Conservation (phyloP, 2,888 invertebrate genomes). For the Geophilus truncorum region DNA sequence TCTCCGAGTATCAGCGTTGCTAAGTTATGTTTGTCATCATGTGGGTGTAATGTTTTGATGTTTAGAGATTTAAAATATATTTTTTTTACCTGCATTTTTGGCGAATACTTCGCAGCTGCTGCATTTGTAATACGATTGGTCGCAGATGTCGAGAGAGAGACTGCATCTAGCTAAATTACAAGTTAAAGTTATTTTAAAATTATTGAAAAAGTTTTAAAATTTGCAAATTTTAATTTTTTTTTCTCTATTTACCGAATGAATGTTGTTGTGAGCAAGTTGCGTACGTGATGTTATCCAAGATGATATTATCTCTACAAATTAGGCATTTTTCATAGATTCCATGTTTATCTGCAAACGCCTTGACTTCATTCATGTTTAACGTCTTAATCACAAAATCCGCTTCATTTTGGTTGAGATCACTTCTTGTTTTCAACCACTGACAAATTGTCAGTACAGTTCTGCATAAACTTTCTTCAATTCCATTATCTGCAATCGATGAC, state of each 20-base stretch:
- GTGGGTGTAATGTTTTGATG: too few relatives aligned
- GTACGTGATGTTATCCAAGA: background rate
- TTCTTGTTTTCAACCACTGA: background rate
- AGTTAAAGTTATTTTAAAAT: background rate
- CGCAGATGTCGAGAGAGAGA: background rate
- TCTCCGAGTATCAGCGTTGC: background rate
- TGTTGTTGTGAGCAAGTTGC: background rate
- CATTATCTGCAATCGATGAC: background rate
- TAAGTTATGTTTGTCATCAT: background rate
- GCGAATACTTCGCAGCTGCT: background rate
- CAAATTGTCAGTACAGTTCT: background rate
- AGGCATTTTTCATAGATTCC: background rate
- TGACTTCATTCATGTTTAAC: background rate
- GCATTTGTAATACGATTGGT: background rate
- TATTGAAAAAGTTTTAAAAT: background rate
- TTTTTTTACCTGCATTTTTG: background rate
- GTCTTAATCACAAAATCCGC: background rate
- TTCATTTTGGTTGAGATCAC: background rate
- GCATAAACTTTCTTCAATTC: background rate
- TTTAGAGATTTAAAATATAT: background rate
- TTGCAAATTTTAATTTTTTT: too few relatives aligned
- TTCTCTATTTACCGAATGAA: background rate
- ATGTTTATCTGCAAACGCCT: background rate
- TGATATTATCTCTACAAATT: background rate
- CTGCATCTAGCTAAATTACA: conserved; percentile 6